Evolutionary conservation across 1,140 invertebrate species (phyloP), one percentile per base, ranked within the genome.

Genomic region (Calosoma granatense): DNA sequence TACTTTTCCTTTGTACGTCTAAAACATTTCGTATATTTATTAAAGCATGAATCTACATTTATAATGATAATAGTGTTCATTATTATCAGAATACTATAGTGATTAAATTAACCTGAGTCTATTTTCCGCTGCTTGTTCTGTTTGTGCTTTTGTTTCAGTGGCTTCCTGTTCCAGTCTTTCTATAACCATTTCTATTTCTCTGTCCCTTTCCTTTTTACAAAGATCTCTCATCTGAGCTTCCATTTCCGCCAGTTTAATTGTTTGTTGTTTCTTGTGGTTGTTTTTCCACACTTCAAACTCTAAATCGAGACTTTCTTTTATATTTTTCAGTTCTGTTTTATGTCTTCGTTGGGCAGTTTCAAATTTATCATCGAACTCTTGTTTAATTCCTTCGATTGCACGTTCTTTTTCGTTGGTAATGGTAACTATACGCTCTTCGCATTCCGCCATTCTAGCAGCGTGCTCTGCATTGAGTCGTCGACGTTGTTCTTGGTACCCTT

Each of bases 1-100:
- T 83, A 87, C 67, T 88, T 86, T 41, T 89, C 86, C 65, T 81
- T 85, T 2, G 86, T 70, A 57, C 84, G 78, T 63, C 86, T 88
- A 59, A 19, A 60, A 60, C n/a, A n/a, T n/a, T 63, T 15, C 36
- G 59, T 41, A 53, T 22, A 56, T 55, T 26, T 53, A 22, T 57
- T 15, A 58, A 22, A 57, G 55, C 54, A 53, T 47, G 17, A 19
- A 26, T 15, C 17, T 36, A 14, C 55, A 52, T 36, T 20, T 6
- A 22, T 6, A 20, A 11, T 11, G 12, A 53, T 53, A 36, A n/a
- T 21, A 11, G 39, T 15, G 41, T 56, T 6, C 22, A 23, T 30
- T 9, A 55, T 47, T 52, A n/a, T 47, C 17, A 23, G 1, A 22
- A 57, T n/a, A n/a, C n/a, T n/a, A n/a, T n/a, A n/a, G n/a, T n/a